These are phyloP conservation scores for Misgurnus anguillicaudatus DNA, from an alignment of 2,113 vertebrate genomes.

Conservation along the genomic window DNA sequence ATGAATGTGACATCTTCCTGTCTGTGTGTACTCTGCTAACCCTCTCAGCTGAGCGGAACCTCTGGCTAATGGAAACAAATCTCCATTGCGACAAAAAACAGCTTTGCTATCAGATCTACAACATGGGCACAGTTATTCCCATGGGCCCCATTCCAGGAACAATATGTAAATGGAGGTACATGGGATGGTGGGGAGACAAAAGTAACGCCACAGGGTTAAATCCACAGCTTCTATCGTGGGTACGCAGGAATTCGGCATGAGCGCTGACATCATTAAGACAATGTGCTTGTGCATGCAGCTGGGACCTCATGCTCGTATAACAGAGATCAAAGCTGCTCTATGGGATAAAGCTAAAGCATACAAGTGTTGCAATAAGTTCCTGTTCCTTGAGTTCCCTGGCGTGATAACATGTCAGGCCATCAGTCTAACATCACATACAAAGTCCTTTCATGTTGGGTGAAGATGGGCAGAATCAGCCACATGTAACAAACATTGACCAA, in stretches of 20 bases:
- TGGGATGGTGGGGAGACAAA: constrained; percentile 5
- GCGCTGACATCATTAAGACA: background rate
- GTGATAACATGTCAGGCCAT: constrained; percentile 27
- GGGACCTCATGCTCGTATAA: background rate
- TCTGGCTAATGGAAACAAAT: constrained; percentile 21
- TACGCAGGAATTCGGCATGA: background rate
- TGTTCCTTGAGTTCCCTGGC: background rate
- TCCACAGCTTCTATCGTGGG: background rate
- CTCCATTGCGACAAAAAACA: constrained; percentile 34
- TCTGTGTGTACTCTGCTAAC: constrained; percentile 50
- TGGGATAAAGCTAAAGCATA: background rate
- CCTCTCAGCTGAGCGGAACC: constrained; percentile 14
- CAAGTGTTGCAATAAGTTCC: background rate
- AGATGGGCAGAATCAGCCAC: background rate
- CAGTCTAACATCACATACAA: background rate
- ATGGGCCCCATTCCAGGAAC: constrained; percentile 14
- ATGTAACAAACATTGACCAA: no score
- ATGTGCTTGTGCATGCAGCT: background rate
- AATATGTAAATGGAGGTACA: background rate
- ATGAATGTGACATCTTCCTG: constrained; percentile 51
- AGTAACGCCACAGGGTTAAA: background rate
- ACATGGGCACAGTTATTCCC: background rate
- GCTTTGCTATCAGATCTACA: constrained; percentile 32
- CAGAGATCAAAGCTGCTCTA: background rate
- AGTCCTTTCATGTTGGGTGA: background rate